Base-by-base conservation (phyloP, 2,113 vertebrate genomes). In the Poicephalus gulielmi region DNA sequence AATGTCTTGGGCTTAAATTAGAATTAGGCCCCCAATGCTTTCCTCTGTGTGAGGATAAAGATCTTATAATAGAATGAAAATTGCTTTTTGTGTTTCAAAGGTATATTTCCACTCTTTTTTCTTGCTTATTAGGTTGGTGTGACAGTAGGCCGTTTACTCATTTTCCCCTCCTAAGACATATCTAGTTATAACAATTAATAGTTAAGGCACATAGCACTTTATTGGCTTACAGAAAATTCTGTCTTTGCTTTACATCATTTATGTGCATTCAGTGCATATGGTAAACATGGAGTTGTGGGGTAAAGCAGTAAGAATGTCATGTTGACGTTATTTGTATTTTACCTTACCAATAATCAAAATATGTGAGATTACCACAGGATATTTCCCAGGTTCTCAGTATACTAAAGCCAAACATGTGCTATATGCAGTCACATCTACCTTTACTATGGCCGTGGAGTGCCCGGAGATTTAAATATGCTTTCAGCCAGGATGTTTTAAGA, bases 1-100 rank as follows among this genome's bases (percentile, higher is more conserved):
- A 91, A 82, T 87, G 77, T 85, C 27, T 92, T 83, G 69, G 80
- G 71, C 76, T 95, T 91, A 90, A 95, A 95, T 96, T 96, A 94
- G 86, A 92, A 91, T 95, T 93, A 89, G 86, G 69, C 83, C 74
- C 52, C 86, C 60, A 89, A 80, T 93, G 77, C 85, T 93, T 88
- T 94, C 19, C 52, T 88, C 76, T 89, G 39, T 93, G 62, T 83
- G 69, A 92, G 64, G 57, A 85, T 86, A 82, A 91, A 96, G 73
- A 86, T 84, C 92, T 91, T 88, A 35, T 33, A 93, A 92, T 74
- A 86, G 80, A 91, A 93, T 49, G 74, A 93, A 94, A 95, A 95
- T 88, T 78, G 43, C 4, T 86, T 69, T 95, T 93, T 88, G 49
- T 86, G 52, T 93, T 96, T 92, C 60, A 69, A 59, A 94, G 66